Percentiles rank a stretch among this genome's conserved stretches.
phyloP scores from a whole-genome alignment of 2,888 invertebrate species.

The Aleiodes leptofemur region DNA sequence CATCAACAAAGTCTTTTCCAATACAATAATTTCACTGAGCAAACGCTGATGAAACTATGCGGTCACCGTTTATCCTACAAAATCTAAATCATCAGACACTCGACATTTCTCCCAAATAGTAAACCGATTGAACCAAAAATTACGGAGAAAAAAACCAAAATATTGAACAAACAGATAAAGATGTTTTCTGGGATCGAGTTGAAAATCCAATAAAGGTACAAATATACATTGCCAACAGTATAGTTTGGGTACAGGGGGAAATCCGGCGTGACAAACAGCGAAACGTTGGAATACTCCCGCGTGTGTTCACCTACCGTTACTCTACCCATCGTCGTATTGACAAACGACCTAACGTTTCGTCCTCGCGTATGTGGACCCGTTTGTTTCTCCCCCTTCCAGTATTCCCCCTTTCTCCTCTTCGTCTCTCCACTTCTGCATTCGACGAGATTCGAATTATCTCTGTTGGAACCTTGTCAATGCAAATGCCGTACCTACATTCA shows the following conservation, averaged over 20 bases:
- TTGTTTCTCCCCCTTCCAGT: slow-evolving; percentile 36
- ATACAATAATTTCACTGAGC: no score
- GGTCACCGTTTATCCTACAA: background rate
- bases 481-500: slow-evolving; percentile 74
- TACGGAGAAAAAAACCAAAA: background rate
- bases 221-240: slow-evolving; percentile 20
- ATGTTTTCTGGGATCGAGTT: background rate
- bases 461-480: slow-evolving; percentile 73
- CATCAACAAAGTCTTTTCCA: no score
- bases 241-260: slow-evolving; percentile 24
- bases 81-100: background rate
- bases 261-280: slow-evolving; percentile 65
- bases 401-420: slow-evolving; percentile 29
- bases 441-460: slow-evolving; percentile 75
- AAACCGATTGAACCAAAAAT: slow-evolving; percentile 2
- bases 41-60: no score
- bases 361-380: slow-evolving; percentile 48
- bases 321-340: slow-evolving; percentile 73
- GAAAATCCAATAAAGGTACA: slow-evolving; percentile 30
- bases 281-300: slow-evolving; percentile 38
- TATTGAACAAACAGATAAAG: slow-evolving; percentile 19
- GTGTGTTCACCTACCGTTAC: slow-evolving; percentile 31
- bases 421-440: slow-evolving; percentile 64
- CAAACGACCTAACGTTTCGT: slow-evolving; percentile 72
- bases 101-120: background rate